Evolutionary conservation across 2,888 invertebrate genomes (phyloP), one percentile per base, ranked within the genome.

Genomic region (Thumatha senex): DNA sequence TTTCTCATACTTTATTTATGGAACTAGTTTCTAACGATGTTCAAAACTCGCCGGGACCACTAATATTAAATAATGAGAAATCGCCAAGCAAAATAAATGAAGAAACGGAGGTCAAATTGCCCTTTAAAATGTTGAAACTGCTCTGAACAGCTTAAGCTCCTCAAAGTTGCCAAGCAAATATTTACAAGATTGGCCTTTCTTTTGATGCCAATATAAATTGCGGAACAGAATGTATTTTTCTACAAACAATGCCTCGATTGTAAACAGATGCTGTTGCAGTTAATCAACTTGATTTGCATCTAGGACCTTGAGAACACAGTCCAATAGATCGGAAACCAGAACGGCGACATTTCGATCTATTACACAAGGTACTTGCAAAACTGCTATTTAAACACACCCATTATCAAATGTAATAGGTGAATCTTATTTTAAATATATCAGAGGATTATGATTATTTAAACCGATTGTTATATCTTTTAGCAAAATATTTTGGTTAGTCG

Each of bases 281-380:
- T 61, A 57, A 55, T 58, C 54, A 58, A 70, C 61, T 58, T 63
- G 72, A 81, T 77, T 76, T 77, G 66, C 74, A 78, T 78, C 74
- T 61, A 61, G 62, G 73, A 76, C 82, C 80, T 82, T 81, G 78
- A 68, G 54, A 67, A 63, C 65, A 66, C 66, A 65, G 64, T 73
- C 73, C 72, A 74, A 76, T 72, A 71, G 73, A 78, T 77, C 62
- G 75, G 51, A 75, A 77, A 79, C 75, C 63, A 70, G 77, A 78
- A 70, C 68, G 63, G 57, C 70, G 61, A 72, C 79, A 77, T 81
- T 76, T 71, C 74, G 54, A 72, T 72, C 61, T 63, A 63, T 82
- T 81, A 70, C 76, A 70, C 54, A 58, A 63, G 55, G 61, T 63
- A 63, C 54, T 68, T 63, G 48, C 46, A 38, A 55, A 58, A 56